A percentile compares a stretch with the other conserved stretches of the same genome.
These are phyloP conservation scores for Pterostichus niger DNA, from an alignment of 2,888 invertebrate species.

Conservation along the genomic window DNA sequence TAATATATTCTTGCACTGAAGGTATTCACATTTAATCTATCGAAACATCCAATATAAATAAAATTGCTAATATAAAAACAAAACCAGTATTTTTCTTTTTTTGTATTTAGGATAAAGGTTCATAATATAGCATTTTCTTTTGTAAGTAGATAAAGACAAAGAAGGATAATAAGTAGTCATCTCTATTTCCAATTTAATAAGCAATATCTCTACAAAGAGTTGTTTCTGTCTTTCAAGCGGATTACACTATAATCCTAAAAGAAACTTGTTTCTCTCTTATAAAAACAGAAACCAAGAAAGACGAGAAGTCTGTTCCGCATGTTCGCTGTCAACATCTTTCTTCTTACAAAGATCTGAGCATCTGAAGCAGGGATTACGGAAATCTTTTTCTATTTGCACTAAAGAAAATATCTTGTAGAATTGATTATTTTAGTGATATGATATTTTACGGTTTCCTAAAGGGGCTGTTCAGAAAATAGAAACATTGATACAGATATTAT, in stretches of 20 bases:
- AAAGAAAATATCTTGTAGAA: conserved; percentile 1
- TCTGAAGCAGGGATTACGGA: conserved; percentile 11
- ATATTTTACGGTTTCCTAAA: too few species aligned
- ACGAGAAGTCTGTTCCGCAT: conserved; percentile 8
- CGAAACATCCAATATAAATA: too few species aligned
- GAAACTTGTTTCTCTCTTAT: conserved; percentile 39
- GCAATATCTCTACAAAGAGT: conserved; percentile 13
- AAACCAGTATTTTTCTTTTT: too few species aligned
- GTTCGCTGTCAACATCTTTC: conserved; percentile 26
- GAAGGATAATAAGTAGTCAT: background rate
- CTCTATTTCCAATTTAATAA: conserved; percentile 31
- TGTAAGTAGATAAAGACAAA: background rate
- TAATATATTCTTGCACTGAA: too few species aligned
- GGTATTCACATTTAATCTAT: too few species aligned
- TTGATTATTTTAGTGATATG: too few species aligned
- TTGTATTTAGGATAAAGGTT: too few species aligned
- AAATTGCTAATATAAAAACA: too few species aligned
- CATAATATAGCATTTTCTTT: background rate
- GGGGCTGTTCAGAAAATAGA: too few species aligned
- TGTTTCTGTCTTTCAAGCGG: conserved; percentile 8
- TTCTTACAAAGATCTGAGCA: background rate
- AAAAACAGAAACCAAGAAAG: conserved; percentile 26
- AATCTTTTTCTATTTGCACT: conserved; percentile 1
- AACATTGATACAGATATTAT: too few species aligned
- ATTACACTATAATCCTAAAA: conserved; percentile 24